Base-by-base conservation (phyloP, 2,113 vertebrate genomes). In the Peromyscus leucopus region DNA sequence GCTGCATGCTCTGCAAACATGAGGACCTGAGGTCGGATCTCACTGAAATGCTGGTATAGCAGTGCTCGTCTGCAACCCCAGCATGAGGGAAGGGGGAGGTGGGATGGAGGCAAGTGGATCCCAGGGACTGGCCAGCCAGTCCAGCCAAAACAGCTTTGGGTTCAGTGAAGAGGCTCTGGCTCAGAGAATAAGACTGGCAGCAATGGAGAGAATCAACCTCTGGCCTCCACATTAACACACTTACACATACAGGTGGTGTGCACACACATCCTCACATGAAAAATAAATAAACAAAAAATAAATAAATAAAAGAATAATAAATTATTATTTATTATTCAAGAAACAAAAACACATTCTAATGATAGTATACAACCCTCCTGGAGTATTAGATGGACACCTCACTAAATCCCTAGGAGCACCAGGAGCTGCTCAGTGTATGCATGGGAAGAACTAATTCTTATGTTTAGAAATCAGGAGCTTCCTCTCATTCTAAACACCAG, bases 351-450 rank as follows among this genome's bases (percentile, higher is more conserved):
- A 31, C 24, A 69, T 21, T 93, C 46, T 65, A 90, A 87, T 17
- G 33, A 42, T 0, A 57, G 71, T 11, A 61, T 87, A 12, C 24
- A 57, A 24, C 0, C 2, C n/a, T 63, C 0, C 10, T 8, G 6
- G 17, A 31, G 22, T 51, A 22, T 57, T 12, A 10, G n/a, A 48
- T 51, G 48, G 48, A 33, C 15, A 31, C 48, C 78, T 28, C 11
- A 9, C 11, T 1, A 0, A 2, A 51, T 21, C 46, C 31, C 91
- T 24, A 13, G 67, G 24, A 21, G 55, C 71, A 74, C 13, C 36
- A 36, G 39, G 11, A 71, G n/a, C 59, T 17, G 42, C 55, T 59
- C 42, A 19, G 28, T 10, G 63, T 48, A 17, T 36, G 33, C 57
- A 48, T 28, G 2, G 91, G n/a, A 33, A 69, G n/a, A 59, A 89